These are phyloP conservation scores for Seladonia tumulorum DNA, from an alignment of 2,888 invertebrate genomes.

Conservation along the genomic window DNA sequence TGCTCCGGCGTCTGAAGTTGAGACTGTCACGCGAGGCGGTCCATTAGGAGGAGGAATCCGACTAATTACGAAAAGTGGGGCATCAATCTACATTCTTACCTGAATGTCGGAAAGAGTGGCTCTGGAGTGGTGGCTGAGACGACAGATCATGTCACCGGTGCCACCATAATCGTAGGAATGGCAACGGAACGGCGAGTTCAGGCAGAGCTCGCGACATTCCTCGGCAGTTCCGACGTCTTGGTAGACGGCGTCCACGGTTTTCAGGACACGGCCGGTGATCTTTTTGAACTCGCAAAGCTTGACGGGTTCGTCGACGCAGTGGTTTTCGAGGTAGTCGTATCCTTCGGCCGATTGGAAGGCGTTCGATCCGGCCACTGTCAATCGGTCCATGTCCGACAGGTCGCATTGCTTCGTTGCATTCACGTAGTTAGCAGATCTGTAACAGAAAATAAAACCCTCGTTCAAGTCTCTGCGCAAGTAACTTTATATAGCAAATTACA, in stretches of 20 bases:
- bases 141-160: slow-evolving; percentile 96
- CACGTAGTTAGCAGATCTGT: slow-evolving; percentile 96
- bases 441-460: slow-evolving; percentile 62
- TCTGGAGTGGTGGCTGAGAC: slow-evolving; percentile 95
- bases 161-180: slow-evolving; percentile 98
- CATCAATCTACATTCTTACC: slow-evolving; percentile 84
- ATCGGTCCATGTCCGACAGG: slow-evolving; percentile 95
- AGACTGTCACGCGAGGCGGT: background rate
- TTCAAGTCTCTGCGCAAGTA: background rate
- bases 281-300: slow-evolving; percentile 97
- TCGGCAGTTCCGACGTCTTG: slow-evolving; percentile 94
- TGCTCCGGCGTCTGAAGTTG: background rate
- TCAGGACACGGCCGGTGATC: slow-evolving; percentile 93
- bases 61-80: background rate
- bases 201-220: slow-evolving; percentile 94
- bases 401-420: slow-evolving; percentile 94
- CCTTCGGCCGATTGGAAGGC: slow-evolving; percentile 88
- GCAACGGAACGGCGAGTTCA: slow-evolving; percentile 94
- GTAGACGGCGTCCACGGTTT: slow-evolving; percentile 97
- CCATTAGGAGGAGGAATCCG: background rate
- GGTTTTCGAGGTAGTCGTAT: slow-evolving; percentile 95
- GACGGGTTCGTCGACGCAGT: slow-evolving; percentile 97
- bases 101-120: slow-evolving; percentile 95
- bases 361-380: slow-evolving; percentile 93
- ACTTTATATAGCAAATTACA: background rate